Conservation (phyloP, 2,797 vertebrate genomes). For the Pangasius larnaudii region DNA sequence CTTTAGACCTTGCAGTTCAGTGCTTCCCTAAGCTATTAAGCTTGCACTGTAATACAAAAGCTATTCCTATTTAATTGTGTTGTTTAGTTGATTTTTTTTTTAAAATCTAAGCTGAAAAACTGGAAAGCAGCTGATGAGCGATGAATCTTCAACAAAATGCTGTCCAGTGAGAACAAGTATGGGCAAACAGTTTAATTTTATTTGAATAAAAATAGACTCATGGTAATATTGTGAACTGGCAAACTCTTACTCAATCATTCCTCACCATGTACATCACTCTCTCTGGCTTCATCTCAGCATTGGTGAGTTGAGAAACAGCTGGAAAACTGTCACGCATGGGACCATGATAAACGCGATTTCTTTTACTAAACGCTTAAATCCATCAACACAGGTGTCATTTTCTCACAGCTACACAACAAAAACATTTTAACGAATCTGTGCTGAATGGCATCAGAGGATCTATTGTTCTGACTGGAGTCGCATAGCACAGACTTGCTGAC, state of each 20-base stretch:
- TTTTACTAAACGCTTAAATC: constrained; percentile 34
- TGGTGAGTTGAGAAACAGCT: constrained; percentile 31
- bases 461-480: constrained; percentile 21
- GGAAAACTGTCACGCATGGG: constrained; percentile 32
- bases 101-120: background rate
- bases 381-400: constrained; percentile 11
- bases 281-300: constrained; percentile 10
- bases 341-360: constrained; percentile 29
- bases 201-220: background rate
- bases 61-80: background rate
- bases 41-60: background rate
- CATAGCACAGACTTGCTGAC: background rate
- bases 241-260: background rate
- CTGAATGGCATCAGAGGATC: background rate
- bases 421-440: background rate
- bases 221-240: background rate
- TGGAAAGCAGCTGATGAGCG: background rate
- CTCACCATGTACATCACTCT: constrained; percentile 1
- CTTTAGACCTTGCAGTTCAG: background rate
- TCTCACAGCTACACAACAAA: constrained; percentile 24
- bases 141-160: background rate
- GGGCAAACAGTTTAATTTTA: background rate
- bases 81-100: background rate
- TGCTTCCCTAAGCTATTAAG: background rate
- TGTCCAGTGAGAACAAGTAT: background rate